phyloP scores from a whole-genome alignment of 2,113 vertebrate species.

The Lampris incognitus region DNA sequence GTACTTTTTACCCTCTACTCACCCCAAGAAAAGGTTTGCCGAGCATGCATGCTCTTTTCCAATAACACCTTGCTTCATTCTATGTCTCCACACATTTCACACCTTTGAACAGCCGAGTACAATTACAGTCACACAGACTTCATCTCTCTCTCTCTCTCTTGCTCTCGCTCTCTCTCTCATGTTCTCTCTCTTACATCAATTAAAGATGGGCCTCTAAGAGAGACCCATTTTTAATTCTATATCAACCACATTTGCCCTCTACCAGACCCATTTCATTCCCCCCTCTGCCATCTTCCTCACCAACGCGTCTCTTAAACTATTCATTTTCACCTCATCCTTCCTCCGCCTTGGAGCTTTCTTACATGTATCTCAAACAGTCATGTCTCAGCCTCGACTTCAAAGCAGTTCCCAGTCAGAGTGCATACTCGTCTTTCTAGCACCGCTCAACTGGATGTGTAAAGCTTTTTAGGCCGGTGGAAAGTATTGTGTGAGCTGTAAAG shows the following conservation, averaged over 20 bases:
- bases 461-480: conserved; percentile 29
- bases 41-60: not conserved
- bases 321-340: conserved; percentile 30
- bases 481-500: not conserved
- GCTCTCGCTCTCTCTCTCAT: not conserved
- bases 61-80: too few relatives aligned
- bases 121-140: not conserved
- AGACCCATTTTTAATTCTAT: not conserved
- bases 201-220: not conserved
- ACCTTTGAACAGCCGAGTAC: conserved; percentile 7
- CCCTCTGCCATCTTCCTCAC: not conserved
- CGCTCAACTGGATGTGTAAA: conserved; percentile 16
- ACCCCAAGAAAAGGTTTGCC: not conserved
- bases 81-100: not conserved
- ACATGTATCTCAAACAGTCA: conserved; percentile 12
- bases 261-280: conserved; percentile 2
- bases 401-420: conserved; percentile 12
- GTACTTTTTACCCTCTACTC: conserved; percentile 14
- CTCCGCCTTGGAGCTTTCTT: conserved; percentile 16
- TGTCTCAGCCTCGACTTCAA: conserved; percentile 4
- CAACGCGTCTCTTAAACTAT: conserved; percentile 11
- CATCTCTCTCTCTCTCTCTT: not conserved
- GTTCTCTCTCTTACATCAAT: not conserved
- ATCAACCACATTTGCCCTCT: not conserved
- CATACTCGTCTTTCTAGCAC: not conserved